A percentile compares a stretch with the other conserved stretches of the same genome.
Evolutionary conservation across 92 coral and sea anemone species (phyloP).

Genomic region (Anthopleura xanthogrammica): DNA sequence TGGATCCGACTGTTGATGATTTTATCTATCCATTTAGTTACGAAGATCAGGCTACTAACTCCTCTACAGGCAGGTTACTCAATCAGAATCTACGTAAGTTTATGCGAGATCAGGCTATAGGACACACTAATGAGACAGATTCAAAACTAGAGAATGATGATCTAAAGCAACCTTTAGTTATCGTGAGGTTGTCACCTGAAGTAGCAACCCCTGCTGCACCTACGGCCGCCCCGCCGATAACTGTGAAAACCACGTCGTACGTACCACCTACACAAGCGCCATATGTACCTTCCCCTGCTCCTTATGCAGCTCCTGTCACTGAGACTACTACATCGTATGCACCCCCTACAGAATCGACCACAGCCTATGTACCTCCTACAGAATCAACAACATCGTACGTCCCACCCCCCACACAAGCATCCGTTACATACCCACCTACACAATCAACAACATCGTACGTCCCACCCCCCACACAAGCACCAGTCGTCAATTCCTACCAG

Average conservation of each 20-base stretch:
- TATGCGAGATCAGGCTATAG: slow-evolving; percentile 62
- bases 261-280: slow-evolving; percentile 9
- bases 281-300: slow-evolving; percentile 9
- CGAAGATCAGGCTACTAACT: slow-evolving; percentile 67
- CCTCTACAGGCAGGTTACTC: slow-evolving; percentile 48
- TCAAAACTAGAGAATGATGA: neutral
- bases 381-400: neutral
- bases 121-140: slow-evolving; percentile 27
- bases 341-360: slow-evolving; percentile 4
- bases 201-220: neutral
- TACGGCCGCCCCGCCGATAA: slow-evolving; percentile 11
- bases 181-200: slow-evolving; percentile 17
- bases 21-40: slow-evolving; percentile 86
- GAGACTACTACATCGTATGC: neutral
- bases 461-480: neutral
- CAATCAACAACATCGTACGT: neutral
- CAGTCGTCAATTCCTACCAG: too few species aligned
- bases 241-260: neutral
- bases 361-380: slow-evolving; percentile 5
- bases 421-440: neutral
- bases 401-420: neutral
- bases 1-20: slow-evolving; percentile 70
- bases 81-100: slow-evolving; percentile 62
- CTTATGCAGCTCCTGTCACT: neutral
- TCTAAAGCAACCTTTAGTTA: slow-evolving; percentile 16